These are phyloP conservation scores for Hydractinia echinata DNA, from an alignment of 30 jellyfish, hydroid and myxozoan genomes.

Conservation along the genomic window DNA sequence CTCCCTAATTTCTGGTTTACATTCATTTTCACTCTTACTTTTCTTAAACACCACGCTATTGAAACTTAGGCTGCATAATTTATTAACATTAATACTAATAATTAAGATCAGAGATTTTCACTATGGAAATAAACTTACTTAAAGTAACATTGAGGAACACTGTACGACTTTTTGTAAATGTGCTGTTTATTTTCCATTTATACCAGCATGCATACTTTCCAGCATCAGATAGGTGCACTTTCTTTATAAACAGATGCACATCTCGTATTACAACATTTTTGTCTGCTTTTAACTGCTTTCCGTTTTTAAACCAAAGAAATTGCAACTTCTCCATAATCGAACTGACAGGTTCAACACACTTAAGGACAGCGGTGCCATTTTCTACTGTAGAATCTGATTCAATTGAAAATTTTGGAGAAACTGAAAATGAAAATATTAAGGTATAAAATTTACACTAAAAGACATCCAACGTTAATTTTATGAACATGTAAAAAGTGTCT, in stretches of 20 bases:
- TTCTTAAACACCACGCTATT: no score
- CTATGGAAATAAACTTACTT: background rate
- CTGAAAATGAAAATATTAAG: background rate
- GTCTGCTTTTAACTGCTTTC: background rate
- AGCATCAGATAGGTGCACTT: background rate
- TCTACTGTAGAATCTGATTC: background rate
- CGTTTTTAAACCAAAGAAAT: constrained; percentile 2
- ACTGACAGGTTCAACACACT: background rate
- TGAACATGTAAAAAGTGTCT: background rate
- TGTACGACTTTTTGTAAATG: background rate
- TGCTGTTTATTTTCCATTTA: background rate
- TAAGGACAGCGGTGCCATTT: background rate
- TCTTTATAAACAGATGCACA: background rate
- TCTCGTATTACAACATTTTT: background rate
- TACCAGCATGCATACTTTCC: background rate
- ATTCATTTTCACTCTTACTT: no score
- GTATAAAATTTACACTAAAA: no score
- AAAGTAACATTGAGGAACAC: background rate
- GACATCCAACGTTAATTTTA: background rate
- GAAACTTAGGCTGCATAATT: no score
- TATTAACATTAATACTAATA: no score
- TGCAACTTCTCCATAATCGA: background rate
- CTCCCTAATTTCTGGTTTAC: no score
- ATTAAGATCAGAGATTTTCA: background rate
- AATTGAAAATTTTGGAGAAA: background rate